Evolutionary conservation across 1,140 invertebrate species (phyloP), one percentile per base, ranked within the genome.

Genomic region (Drosophila oshimai): DNA sequence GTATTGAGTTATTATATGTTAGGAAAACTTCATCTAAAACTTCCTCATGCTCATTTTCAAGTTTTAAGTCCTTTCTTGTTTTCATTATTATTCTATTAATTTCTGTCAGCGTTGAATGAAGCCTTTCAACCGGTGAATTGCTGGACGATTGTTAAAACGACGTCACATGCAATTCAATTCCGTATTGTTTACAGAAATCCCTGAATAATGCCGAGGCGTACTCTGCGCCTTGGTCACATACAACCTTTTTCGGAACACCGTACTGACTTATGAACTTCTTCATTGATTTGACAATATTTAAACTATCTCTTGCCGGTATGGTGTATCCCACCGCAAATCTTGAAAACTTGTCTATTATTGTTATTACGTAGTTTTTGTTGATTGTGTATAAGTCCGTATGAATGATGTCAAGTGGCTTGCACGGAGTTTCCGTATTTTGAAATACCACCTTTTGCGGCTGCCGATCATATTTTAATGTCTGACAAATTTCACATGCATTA

Each of bases 91-190:
- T 62, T 34, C 57, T 22, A 31, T 70, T 55, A 15, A 54, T 62
- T 62, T 70, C 67, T n/a, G 67, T 62, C 22, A 70, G 29, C 4
- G 53, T 62, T 3, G 57, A 70, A 34, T 70, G 57, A 0, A 62
- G 17, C 42, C 55, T 46, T 62, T 70, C 58, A 13, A 71, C 68
- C 7, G 37, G 12, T 10, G 54, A 42, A 26, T 69, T 69, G 15
- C 54, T 69, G 1, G 34, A 36, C 0, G 57, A 54, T 53, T 70
- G 50, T 39, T 71, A 45, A 26, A 70, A 62, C 0, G 49, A 50
- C 1, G 67, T 64, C 9, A 44, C 7, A 31, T 70, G 57, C 1
- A 36, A 9, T n/a, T 41, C 51, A 13, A 62, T 58, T 9, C 26
- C 17, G 17, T 54, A 65, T 36, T 72, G 61, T 7, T 5, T 31